Conservation (phyloP, 2,113 vertebrate species). For the Archilochus colubris region DNA sequence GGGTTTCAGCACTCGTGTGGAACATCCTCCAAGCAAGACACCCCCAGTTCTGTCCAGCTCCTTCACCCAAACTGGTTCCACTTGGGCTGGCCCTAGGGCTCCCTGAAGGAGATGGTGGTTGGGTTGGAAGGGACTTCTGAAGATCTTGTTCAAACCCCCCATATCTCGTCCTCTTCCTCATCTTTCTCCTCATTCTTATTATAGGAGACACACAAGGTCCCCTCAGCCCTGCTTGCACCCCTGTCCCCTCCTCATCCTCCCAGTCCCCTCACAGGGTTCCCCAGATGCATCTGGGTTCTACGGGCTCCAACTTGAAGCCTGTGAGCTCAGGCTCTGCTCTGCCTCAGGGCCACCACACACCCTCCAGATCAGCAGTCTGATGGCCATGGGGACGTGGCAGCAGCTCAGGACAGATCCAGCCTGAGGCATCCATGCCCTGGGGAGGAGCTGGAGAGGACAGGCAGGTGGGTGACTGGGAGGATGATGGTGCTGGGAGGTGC, state of each 20-base stretch:
- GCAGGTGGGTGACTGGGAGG: conserved; percentile 68
- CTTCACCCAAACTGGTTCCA: neutral
- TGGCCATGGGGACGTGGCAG: neutral
- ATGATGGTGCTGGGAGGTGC: neutral
- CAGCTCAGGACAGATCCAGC: neutral
- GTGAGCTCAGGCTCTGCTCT: neutral
- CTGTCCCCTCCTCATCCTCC: neutral
- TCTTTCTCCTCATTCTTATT: neutral
- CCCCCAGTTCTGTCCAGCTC: neutral
- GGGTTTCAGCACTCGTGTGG: neutral
- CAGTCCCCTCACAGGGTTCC: neutral
- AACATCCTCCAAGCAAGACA: neutral
- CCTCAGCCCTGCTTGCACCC: neutral
- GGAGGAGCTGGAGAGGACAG: conserved; percentile 74
- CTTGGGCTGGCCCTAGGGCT: neutral
- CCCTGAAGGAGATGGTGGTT: neutral
- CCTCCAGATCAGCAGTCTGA: neutral
- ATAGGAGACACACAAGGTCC: neutral
- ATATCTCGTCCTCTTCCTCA: neutral
- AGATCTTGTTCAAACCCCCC: neutral
- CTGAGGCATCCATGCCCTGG: neutral
- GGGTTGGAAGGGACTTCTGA: neutral
- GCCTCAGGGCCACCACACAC: conserved; percentile 32
- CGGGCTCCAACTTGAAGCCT: neutral
- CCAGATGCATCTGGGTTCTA: neutral